A percentile compares a stretch with the other conserved stretches of the same genome.
These are phyloP conservation scores for Himantopus leucocephalus DNA, from an alignment of 2,113 vertebrate species.

Conservation along the genomic window DNA sequence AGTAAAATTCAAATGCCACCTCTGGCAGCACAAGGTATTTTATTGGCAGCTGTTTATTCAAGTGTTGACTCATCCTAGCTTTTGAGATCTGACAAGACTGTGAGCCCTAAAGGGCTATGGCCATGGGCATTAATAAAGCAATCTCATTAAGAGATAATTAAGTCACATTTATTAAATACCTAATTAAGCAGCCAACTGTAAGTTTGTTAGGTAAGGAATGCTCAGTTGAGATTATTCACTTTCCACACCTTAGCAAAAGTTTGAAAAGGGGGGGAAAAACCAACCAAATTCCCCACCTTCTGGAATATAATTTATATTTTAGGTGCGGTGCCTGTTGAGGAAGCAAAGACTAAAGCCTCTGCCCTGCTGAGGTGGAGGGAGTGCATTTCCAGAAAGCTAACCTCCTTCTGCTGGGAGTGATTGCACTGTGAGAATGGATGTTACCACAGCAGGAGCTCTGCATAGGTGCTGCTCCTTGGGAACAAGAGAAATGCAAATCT, in stretches of 20 bases:
- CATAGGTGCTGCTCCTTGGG: neutral
- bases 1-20: neutral
- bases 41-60: constrained; percentile 31
- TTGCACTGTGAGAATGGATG: neutral
- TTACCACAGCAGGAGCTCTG: neutral
- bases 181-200: constrained; percentile 59
- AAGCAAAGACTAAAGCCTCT: neutral
- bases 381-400: neutral
- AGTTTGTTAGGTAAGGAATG: constrained; percentile 30
- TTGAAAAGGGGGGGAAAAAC: neutral
- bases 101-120: constrained; percentile 3
- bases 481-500: neutral
- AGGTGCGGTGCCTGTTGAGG: neutral
- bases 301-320: neutral
- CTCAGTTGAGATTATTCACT: constrained; percentile 20
- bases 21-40: neutral
- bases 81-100: constrained; percentile 18
- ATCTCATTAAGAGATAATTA: constrained; percentile 57
- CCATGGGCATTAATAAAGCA: constrained; percentile 47
- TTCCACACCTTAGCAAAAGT: constrained; percentile 26
- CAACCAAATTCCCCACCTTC: neutral
- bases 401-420: neutral
- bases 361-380: neutral
- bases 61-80: constrained; percentile 29
- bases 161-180: constrained; percentile 58